phyloP scores from a whole-genome alignment of 2,888 invertebrate genomes.

The Leptopterna dolabrata region DNA sequence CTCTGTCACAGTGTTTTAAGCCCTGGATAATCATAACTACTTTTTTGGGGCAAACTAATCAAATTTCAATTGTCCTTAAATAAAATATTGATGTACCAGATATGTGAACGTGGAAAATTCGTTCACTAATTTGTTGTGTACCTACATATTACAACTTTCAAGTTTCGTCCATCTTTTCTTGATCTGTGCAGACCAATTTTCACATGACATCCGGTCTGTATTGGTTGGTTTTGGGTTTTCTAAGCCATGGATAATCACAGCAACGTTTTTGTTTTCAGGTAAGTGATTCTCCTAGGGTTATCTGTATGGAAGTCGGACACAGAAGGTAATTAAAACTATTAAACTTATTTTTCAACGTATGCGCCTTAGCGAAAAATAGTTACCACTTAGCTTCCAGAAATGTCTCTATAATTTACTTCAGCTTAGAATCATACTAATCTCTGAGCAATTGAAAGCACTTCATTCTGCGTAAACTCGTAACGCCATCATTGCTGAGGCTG shows the following conservation, averaged over 20 bases:
- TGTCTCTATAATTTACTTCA: not conserved
- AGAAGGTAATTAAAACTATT: conserved; percentile 8
- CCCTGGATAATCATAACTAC: no score
- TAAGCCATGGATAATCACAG: not conserved
- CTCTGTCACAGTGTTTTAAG: no score
- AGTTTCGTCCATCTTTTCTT: no score
- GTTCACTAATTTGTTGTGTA: no score
- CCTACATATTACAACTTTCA: no score
- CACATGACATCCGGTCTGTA: no score
- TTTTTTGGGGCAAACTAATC: no score
- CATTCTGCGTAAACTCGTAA: not conserved
- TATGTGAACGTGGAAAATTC: no score
- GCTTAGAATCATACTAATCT: not conserved
- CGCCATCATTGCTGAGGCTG: not conserved
- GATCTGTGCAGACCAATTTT: no score
- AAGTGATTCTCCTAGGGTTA: conserved; percentile 25
- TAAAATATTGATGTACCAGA: no score
- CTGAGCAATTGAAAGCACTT: not conserved
- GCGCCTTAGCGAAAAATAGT: not conserved
- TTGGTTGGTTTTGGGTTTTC: no score
- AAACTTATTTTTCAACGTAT: not conserved
- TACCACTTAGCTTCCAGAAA: not conserved
- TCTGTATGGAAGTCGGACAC: conserved; percentile 28
- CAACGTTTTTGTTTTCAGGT: conserved; percentile 7
- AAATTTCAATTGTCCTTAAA: no score